phyloP scores from a whole-genome alignment of 64 coral and sea anemone species.

The Pocillopora verrucosa region DNA sequence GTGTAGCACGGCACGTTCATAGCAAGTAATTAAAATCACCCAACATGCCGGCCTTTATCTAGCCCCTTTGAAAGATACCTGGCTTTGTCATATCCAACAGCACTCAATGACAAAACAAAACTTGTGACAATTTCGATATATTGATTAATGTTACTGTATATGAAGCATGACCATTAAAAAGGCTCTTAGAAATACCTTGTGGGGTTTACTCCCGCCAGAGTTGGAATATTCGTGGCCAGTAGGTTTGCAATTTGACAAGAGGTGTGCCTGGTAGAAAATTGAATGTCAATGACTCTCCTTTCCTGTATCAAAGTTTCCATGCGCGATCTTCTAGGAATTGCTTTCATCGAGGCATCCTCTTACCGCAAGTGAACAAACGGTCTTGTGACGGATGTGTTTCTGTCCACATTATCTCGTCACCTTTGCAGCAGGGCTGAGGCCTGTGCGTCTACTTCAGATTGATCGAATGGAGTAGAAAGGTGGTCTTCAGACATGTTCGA shows the following conservation, averaged over 20 bases:
- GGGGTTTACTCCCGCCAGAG: neutral
- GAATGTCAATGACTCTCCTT: neutral
- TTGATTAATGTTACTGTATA: no score
- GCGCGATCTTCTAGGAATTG: neutral
- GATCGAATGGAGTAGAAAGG: no score
- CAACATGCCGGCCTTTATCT: neutral
- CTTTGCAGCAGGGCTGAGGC: no score
- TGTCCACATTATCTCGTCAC: neutral
- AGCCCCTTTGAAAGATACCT: neutral
- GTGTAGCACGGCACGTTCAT: no score
- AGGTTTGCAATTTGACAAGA: neutral
- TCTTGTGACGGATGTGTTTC: neutral
- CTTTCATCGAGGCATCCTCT: neutral
- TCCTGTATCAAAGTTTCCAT: neutral
- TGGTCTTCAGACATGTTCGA: no score
- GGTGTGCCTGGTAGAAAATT: neutral
- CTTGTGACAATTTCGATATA: neutral
- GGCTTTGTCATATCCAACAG: neutral
- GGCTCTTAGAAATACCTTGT: neutral
- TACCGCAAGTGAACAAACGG: constrained; percentile 14
- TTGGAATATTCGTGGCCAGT: neutral
- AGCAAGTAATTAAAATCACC: neutral
- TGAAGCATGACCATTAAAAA: neutral
- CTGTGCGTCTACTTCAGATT: no score
- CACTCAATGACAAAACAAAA: neutral